These are phyloP conservation scores for Aptenodytes patagonicus DNA, from an alignment of 2,113 vertebrate species.

Conservation along the genomic window DNA sequence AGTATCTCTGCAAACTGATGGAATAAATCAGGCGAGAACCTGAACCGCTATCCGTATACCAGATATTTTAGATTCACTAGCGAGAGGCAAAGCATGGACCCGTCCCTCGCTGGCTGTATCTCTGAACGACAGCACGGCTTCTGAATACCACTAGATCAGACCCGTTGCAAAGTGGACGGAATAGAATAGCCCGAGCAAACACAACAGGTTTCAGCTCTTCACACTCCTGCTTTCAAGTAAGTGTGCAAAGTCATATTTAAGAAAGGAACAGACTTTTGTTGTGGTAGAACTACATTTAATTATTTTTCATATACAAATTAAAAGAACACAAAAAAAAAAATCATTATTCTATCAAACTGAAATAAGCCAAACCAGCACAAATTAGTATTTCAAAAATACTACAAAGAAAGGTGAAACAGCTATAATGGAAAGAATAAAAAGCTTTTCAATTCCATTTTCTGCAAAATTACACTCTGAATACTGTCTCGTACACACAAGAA, in stretches of 20 bases:
- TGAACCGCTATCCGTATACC: fast-evolving
- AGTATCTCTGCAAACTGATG: neutral
- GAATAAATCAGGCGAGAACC: neutral
- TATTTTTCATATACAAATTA: constrained; percentile 5
- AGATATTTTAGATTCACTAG: fast-evolving
- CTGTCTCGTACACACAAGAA: neutral
- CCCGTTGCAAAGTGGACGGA: fast-evolving
- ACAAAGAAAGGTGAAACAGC: neutral
- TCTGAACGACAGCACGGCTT: fast-evolving
- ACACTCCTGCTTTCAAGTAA: neutral
- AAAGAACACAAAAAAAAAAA: neutral
- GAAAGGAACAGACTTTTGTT: neutral
- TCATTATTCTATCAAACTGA: neutral
- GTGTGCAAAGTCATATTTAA: neutral
- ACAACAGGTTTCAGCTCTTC: neutral
- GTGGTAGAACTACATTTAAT: constrained; percentile 26
- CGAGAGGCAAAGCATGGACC: fast-evolving
- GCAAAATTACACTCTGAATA: neutral
- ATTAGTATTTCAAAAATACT: neutral
- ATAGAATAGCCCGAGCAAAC: fast-evolving
- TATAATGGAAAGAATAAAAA: neutral
- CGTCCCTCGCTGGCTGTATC: neutral
- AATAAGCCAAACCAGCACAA: neutral
- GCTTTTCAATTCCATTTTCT: neutral
- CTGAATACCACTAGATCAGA: neutral